phyloP scores from a whole-genome alignment of 2,888 invertebrate species.

The Tachina fera region DNA sequence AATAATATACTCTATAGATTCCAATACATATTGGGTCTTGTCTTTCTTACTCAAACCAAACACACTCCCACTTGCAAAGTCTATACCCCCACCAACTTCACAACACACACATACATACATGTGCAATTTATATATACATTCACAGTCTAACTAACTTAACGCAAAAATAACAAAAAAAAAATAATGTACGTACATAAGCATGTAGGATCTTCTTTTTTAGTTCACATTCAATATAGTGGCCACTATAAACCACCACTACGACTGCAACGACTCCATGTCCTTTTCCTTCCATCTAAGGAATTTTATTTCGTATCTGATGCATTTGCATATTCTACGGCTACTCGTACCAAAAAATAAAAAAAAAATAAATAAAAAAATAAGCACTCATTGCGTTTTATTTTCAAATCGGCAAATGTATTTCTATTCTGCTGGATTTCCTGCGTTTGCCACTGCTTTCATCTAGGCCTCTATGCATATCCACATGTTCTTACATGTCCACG shows the following conservation, averaged over 20 bases:
- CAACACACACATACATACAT: neutral
- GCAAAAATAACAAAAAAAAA: conserved; percentile 20
- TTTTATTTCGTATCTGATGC: conserved; percentile 43
- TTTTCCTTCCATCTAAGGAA: neutral
- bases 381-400: conserved; percentile 45
- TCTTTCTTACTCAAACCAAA: neutral
- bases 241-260: conserved; percentile 15
- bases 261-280: neutral
- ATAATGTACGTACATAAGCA: neutral
- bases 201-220: conserved; percentile 42
- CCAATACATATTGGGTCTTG: conserved; percentile 48
- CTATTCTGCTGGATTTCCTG: conserved; percentile 63
- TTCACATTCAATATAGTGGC: conserved; percentile 47
- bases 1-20: conserved; percentile 59
- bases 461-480: conserved; percentile 49
- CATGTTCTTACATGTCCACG: conserved; percentile 43
- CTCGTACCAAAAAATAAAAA: neutral
- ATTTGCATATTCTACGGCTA: conserved; percentile 18
- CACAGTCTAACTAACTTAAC: conserved; percentile 15
- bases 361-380: neutral
- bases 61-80: neutral
- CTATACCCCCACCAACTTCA: neutral
- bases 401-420: conserved; percentile 66
- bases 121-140: conserved; percentile 19
- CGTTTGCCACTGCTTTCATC: conserved; percentile 63